Base-by-base conservation (phyloP, 2,888 invertebrate species). In the Nemotelus pantherinus region DNA sequence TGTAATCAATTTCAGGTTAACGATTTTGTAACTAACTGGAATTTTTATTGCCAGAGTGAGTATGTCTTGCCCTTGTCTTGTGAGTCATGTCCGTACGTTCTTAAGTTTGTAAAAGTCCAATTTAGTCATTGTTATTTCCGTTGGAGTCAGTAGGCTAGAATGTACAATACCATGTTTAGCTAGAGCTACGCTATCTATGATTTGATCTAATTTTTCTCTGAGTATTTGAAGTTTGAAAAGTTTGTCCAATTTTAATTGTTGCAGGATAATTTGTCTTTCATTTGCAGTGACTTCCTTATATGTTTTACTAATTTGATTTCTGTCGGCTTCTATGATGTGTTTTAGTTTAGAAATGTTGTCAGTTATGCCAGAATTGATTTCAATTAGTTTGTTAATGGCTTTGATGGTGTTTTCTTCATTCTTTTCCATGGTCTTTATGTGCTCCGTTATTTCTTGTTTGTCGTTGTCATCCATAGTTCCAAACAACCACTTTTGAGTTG, bases 381-480 rank as follows among this genome's bases (percentile, higher is more conserved):
- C 25, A 4, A 58, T 58, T 25, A n/a, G 58, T 58, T 58, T 58
- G 25, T 58, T 58, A 4, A 25, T n/a, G 25, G 4, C 4, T 4
- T n/a, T 7, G 25, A 58, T 25, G 9, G 25, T n/a, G n/a, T 6
- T 10, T 58, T 58, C n/a, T 4, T 58, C 25, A 58, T 58, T 58
- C 25, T 58, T 7, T 58, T 58, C 58, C 9, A 58, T 6, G n/a
- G 25, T 58, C 25, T 58, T 58, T 6, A 58, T n/a, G 25, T 25
- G 58, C 25, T 58, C 58, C 25, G 58, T n/a, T 58, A 58, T 58
- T 7, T 58, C n/a, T 58, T 58, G 6, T n/a, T 25, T 7, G n/a
- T 58, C 58, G n/a, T 58, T n/a, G 58, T 58, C 58, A 25, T 58
- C n/a, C 58, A 58, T 58, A 4, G 58, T 58, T 4, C 58, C 58